Percentiles rank a stretch among this genome's conserved stretches.
phyloP scores from a whole-genome alignment of 2,113 vertebrate species.

The Cromileptes altivelis region DNA sequence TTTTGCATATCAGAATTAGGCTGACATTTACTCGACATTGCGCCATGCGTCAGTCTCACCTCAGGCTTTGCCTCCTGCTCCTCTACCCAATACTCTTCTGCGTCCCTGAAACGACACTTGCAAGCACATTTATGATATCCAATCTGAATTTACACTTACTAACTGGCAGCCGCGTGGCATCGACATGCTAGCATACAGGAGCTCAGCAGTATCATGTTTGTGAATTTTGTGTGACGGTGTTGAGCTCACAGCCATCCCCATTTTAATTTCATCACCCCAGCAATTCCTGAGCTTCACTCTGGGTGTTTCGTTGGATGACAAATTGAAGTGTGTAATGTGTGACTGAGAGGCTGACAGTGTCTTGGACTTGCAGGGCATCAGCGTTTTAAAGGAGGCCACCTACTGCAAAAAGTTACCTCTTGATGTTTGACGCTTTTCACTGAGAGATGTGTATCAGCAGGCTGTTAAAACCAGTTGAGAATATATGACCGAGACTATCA shows the following conservation, averaged over 20 bases:
- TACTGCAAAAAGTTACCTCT: slow-evolving; percentile 6
- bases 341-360: slow-evolving; percentile 25
- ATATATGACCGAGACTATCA: background rate
- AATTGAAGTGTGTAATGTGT: slow-evolving; percentile 8
- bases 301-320: slow-evolving; percentile 28
- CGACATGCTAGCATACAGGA: slow-evolving; percentile 15
- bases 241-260: slow-evolving; percentile 31
- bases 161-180: slow-evolving; percentile 37
- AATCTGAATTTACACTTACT: slow-evolving; percentile 68
- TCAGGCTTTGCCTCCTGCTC: slow-evolving; percentile 44
- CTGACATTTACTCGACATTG: slow-evolving; percentile 79
- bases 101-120: slow-evolving; percentile 55
- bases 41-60: slow-evolving; percentile 73
- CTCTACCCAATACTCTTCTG: slow-evolving; percentile 43
- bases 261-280: slow-evolving; percentile 44
- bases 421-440: slow-evolving; percentile 25
- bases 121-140: slow-evolving; percentile 75
- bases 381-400: slow-evolving; percentile 42
- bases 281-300: slow-evolving; percentile 18
- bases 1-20: slow-evolving; percentile 71
- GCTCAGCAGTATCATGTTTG: slow-evolving; percentile 53
- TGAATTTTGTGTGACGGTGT: slow-evolving; percentile 36
- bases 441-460: background rate
- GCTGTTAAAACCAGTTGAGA: background rate
- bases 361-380: slow-evolving; percentile 17